phyloP scores from a whole-genome alignment of 2,797 vertebrate genomes.

The Pristis pectinata region DNA sequence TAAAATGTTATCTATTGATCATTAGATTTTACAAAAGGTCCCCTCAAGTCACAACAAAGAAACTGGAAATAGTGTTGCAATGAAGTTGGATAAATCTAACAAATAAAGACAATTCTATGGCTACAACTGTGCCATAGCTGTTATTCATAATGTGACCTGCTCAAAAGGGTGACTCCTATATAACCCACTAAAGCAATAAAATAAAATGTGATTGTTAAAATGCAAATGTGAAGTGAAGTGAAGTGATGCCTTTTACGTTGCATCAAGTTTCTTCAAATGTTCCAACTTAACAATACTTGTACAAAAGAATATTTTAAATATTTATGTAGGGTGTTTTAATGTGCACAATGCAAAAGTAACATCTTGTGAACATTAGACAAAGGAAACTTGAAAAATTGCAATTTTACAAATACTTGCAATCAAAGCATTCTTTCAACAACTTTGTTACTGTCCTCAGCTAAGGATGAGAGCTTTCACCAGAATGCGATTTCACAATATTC shows the following conservation, averaged over 20 bases:
- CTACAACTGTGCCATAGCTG: not conserved
- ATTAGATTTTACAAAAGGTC: not conserved
- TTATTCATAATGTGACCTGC: not conserved
- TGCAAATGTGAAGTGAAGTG: too few species aligned
- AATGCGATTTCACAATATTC: not conserved
- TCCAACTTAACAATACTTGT: not conserved
- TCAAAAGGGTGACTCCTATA: not conserved
- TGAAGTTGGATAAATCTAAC: not conserved
- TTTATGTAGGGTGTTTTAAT: not conserved
- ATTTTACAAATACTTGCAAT: not conserved
- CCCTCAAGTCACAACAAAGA: not conserved
- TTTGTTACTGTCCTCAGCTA: not conserved
- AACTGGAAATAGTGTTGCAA: not conserved
- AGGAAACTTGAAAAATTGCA: not conserved
- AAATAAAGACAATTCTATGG: not conserved
- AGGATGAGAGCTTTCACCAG: not conserved
- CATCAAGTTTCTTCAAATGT: not conserved
- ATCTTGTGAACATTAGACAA: not conserved
- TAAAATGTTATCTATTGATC: not conserved
- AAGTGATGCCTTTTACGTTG: too few species aligned
- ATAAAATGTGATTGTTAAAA: too few species aligned
- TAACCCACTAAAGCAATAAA: not conserved
- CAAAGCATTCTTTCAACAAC: not conserved
- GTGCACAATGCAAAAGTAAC: not conserved
- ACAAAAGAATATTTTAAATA: not conserved